Conservation (phyloP, 2,113 vertebrate genomes). For the Cygnus buccinator region DNA sequence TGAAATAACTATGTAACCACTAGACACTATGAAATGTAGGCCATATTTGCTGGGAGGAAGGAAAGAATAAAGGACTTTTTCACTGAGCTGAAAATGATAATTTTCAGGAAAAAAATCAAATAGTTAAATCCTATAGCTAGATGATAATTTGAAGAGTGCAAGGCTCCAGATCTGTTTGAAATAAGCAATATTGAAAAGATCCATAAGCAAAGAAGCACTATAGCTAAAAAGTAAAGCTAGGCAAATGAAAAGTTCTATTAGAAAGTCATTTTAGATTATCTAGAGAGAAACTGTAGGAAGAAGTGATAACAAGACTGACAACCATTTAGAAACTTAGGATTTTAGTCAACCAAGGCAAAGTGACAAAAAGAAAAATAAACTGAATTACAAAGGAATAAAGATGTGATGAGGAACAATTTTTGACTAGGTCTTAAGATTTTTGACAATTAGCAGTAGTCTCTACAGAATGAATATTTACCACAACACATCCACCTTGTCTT, state of each 20-base stretch:
- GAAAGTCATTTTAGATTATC: background rate
- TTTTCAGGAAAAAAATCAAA: background rate
- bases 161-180: background rate
- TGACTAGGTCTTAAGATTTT: background rate
- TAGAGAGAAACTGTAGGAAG: background rate
- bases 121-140: background rate
- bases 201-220: background rate
- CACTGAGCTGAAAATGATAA: background rate
- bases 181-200: background rate
- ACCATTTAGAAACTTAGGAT: background rate
- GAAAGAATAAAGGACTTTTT: background rate
- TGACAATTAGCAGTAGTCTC: background rate
- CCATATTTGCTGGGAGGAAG: background rate
- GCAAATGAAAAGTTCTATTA: background rate
- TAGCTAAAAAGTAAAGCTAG: background rate
- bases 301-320: background rate
- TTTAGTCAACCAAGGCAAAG: background rate
- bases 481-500: conserved; percentile 41
- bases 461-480: conserved; percentile 40
- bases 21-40: background rate
- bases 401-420: background rate
- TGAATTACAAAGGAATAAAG: background rate
- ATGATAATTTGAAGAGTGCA: background rate
- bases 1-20: background rate
- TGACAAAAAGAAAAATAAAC: background rate